Conservation (phyloP, 2,888 invertebrate genomes). For the Ophonus ardosiacus region DNA sequence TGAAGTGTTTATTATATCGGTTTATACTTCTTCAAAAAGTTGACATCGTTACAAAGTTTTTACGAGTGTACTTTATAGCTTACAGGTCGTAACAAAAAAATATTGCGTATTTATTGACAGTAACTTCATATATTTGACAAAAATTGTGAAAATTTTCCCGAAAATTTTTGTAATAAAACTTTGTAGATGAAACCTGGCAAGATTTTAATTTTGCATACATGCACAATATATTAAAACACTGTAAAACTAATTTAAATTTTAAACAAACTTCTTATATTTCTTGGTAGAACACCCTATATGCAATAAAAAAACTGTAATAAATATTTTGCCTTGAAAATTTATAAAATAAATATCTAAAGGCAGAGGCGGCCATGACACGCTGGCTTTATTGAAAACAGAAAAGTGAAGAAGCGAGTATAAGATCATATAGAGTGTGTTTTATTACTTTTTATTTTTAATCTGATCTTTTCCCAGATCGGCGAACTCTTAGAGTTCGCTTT, state of each 20-base stretch:
- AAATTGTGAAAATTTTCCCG: not conserved
- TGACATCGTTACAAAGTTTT: constrained; percentile 9
- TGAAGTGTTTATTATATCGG: not conserved
- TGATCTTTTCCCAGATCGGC: constrained; percentile 8
- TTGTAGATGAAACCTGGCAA: not conserved
- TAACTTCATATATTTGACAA: constrained; percentile 44
- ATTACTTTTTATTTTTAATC: constrained; percentile 43
- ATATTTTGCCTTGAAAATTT: constrained; percentile 8
- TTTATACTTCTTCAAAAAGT: not conserved
- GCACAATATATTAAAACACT: not conserved
- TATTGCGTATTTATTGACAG: constrained; percentile 48
- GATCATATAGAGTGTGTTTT: constrained; percentile 6
- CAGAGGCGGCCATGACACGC: not conserved
- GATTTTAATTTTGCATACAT: constrained; percentile 16
- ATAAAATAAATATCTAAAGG: constrained; percentile 1
- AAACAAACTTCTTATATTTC: not conserved
- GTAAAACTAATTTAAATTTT: constrained; percentile 12
- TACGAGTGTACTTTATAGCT: constrained; percentile 35
- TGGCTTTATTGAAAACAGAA: constrained; percentile 27
- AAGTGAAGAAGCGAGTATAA: not conserved
- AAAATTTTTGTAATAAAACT: constrained; percentile 22
- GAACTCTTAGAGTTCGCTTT: not conserved
- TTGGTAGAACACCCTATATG: not conserved
- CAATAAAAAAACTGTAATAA: not conserved
- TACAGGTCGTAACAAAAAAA: constrained; percentile 28